Conservation (phyloP, 2,113 vertebrate species). For the Sebastes schlegelii region DNA sequence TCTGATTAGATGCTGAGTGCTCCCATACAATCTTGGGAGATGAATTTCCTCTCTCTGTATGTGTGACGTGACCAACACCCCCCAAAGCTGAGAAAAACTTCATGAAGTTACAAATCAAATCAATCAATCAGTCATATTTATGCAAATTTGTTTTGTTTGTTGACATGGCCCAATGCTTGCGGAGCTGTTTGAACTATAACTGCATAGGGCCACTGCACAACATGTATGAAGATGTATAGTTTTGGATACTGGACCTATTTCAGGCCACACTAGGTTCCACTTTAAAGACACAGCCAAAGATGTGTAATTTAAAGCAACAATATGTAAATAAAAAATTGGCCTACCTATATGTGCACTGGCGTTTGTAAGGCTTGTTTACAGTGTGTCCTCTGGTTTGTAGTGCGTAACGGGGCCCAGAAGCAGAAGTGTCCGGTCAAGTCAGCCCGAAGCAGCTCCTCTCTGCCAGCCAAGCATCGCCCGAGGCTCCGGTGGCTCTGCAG, state of each 20-base stretch:
- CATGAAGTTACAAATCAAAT: conserved; percentile 11
- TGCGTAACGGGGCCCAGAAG: conserved; percentile 6
- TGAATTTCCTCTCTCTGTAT: conserved; percentile 36
- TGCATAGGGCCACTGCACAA: background rate
- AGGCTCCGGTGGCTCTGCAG: conserved; percentile 61
- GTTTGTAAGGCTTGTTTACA: conserved; percentile 39
- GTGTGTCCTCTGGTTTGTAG: conserved; percentile 28
- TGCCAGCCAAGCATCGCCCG: conserved; percentile 58
- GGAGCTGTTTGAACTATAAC: background rate
- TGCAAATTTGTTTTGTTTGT: background rate
- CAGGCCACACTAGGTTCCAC: background rate
- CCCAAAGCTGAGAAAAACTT: background rate
- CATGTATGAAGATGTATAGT: background rate
- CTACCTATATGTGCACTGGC: conserved; percentile 55
- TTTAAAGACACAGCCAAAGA: background rate
- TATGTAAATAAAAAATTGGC: conserved; percentile 11
- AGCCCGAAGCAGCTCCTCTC: conserved; percentile 46
- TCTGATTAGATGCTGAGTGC: conserved; percentile 79
- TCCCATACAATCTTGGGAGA: conserved; percentile 55
- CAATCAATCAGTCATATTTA: conserved; percentile 9
- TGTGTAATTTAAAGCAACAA: conserved; percentile 8
- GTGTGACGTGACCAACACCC: conserved; percentile 35
- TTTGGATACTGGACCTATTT: background rate
- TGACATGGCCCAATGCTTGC: background rate
- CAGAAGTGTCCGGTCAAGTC: conserved; percentile 50